Base-by-base conservation (phyloP, 2,888 invertebrate species). In the Shargacucullia verbasci region DNA sequence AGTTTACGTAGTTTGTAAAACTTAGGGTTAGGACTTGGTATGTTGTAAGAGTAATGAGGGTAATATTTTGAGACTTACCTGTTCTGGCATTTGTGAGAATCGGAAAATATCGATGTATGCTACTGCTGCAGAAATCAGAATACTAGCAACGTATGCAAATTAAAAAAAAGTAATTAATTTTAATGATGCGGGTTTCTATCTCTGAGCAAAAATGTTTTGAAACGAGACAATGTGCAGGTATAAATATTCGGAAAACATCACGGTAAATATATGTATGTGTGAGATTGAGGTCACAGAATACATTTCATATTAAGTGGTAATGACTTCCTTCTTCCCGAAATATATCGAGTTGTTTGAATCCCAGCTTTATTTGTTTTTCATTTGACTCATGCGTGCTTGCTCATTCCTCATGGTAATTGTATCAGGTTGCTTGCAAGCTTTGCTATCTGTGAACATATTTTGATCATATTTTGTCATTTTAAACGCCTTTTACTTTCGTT, bases 351-450 rank as follows among this genome's bases (percentile, higher is more conserved):
- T 59, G 46, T 49, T 43, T 50, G 59, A 66, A 59, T 61, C 52
- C 27, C 11, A 13, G n/a, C 50, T 56, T 73, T 74, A 61, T 75
- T 71, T 59, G 56, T 50, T 75, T 71, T 56, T 74, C 46, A 71
- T 74, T 65, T 66, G 53, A 38, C 38, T 47, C 53, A 45, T 48
- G 71, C 67, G 61, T 66, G 66, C 56, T 59, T 14, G 38, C 5
- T 33, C 5, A n/a, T n/a, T n/a, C n/a, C n/a, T 35, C 47, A 59
- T 53, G 59, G 54, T 60, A 49, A 70, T 70, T 65, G 53, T 44
- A 12, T 38, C 39, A 29, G 29, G 29, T 15, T 34, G 33, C 15
- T 25, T 31, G 20, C 39, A 20, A 48, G 12, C 25, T n/a, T 38
- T 9, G 31, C 27, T 9, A 1, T 31, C 29, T 9, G 7, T 29